These are phyloP conservation scores for Hippoglossus hippoglossus DNA, from an alignment of 2,797 vertebrate species.

Conservation along the genomic window DNA sequence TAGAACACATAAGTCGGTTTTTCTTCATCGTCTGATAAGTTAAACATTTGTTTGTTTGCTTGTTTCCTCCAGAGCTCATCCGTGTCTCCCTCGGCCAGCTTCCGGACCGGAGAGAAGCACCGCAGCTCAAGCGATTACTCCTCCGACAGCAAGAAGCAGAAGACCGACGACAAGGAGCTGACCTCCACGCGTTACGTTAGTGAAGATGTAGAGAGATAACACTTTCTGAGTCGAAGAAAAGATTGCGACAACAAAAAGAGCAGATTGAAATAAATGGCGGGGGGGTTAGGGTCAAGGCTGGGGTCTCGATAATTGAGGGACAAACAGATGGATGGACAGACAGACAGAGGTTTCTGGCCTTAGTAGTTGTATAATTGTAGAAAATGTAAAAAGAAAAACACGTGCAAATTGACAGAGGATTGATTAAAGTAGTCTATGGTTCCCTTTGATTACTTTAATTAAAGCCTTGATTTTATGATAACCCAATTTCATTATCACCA, in stretches of 20 bases:
- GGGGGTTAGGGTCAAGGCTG: too few relatives aligned
- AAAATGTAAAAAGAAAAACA: neutral
- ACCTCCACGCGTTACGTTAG: slow-evolving; percentile 75
- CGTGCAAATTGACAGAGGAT: neutral
- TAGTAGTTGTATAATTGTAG: slow-evolving; percentile 15
- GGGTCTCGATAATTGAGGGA: neutral
- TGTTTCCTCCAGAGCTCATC: slow-evolving; percentile 90
- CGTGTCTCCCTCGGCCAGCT: slow-evolving; percentile 94
- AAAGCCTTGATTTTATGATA: slow-evolving; percentile 35
- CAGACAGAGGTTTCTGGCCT: neutral
- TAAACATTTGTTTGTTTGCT: neutral
- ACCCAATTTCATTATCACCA: neutral
- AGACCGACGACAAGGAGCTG: slow-evolving; percentile 95
- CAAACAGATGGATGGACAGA: neutral
- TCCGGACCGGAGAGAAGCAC: slow-evolving; percentile 93
- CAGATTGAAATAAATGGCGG: too few relatives aligned
- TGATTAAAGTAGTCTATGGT: slow-evolving; percentile 18
- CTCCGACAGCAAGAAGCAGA: slow-evolving; percentile 95
- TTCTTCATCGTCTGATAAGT: neutral
- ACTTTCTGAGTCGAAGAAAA: too few relatives aligned
- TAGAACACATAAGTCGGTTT: neutral
- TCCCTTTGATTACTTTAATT: slow-evolving; percentile 21
- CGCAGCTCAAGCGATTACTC: slow-evolving; percentile 92
- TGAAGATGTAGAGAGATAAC: slow-evolving; percentile 2
- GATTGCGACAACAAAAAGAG: too few relatives aligned